phyloP scores from a whole-genome alignment of 2,113 vertebrate genomes.

The Sterrhoptilus dennistouni region DNA sequence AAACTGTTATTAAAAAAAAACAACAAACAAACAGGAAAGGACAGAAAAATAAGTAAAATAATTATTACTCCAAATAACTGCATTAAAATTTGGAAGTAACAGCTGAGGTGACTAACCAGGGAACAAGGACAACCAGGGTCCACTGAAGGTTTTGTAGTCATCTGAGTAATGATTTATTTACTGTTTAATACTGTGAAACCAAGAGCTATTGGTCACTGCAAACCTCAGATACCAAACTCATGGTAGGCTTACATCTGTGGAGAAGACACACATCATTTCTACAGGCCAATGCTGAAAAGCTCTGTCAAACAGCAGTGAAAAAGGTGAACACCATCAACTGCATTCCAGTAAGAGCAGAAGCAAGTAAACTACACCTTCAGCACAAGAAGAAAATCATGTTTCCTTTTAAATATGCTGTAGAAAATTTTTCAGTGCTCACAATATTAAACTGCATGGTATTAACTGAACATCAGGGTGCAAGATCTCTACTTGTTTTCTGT shows the following conservation, averaged over 20 bases:
- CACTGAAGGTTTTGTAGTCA: neutral
- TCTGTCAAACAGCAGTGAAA: neutral
- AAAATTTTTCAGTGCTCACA: neutral
- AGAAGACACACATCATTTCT: neutral
- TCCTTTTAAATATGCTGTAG: neutral
- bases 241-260: neutral
- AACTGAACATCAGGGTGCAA: neutral
- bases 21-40: neutral
- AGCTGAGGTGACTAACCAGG: neutral
- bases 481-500: neutral
- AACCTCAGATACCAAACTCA: neutral
- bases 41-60: neutral
- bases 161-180: neutral
- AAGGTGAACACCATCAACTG: neutral
- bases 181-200: neutral
- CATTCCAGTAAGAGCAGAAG: neutral
- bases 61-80: neutral
- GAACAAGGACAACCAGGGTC: neutral
- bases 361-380: accelerated
- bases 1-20: neutral
- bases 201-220: neutral
- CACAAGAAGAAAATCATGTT: neutral
- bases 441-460: neutral
- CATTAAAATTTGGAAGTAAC: neutral
- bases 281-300: neutral